Base-by-base conservation (phyloP, 2,888 invertebrate genomes). In the Antheraea assamensis region DNA sequence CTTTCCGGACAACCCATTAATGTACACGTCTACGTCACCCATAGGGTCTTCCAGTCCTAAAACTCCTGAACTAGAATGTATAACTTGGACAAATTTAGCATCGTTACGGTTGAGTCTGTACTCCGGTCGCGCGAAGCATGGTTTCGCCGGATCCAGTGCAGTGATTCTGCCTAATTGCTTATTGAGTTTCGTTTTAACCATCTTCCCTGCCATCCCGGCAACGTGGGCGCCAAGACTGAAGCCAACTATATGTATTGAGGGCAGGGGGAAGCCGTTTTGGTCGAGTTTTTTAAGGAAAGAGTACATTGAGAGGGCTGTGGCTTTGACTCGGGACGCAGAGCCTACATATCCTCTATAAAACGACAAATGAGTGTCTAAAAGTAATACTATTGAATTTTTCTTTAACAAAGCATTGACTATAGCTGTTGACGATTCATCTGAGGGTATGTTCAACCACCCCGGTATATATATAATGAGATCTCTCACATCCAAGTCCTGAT, bases 161-260 rank as follows among this genome's bases (percentile, higher is more conserved):
- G 92, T 91, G 61, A 93, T 91, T 74, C 80, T 85, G 0, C 88
- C 90, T 52, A 93, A 75, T 61, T 84, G 86, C 10, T 78, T 77
- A 13, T 84, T 84, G 30, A 90, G 75, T 10, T 85, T 82, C 19
- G 73, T 84, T 73, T 85, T 85, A 5, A 91, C 88, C 47, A 92
- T 73, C 71, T 88, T 90, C 0, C 92, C 93, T 0, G 92, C 86
- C 73, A 90, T 81, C 0, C 96, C 96, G 0, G 95, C 96, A 0
- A 95, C 96, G 82, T 96, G 96, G 0, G 96, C 96, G 3, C 96
- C 96, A 24, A 96, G 85, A 76, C 96, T 96, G 88, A 96, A 96
- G 10, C 96, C 96, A 74, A 96, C 93, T 30, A 96, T 81, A 80
- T 96, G 96, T 31, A 95, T 89, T 19, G 93, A 91, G 0, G 93